phyloP scores from a whole-genome alignment of 2,888 invertebrate genomes.

The Eulithis testata region DNA sequence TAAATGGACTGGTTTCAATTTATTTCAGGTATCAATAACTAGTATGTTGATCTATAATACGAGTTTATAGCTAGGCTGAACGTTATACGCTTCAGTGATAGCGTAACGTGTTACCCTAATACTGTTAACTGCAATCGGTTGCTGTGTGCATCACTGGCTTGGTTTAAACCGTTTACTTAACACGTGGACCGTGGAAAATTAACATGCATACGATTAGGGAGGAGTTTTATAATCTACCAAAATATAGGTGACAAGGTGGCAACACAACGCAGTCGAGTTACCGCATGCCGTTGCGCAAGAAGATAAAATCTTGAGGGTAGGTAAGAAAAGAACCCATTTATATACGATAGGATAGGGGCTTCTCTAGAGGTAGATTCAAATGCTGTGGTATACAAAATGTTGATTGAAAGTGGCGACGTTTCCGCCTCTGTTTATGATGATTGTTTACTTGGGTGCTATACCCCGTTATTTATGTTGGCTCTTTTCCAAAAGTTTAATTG shows the following conservation, averaged over 20 bases:
- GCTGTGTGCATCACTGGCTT: conserved; percentile 13
- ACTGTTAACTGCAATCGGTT: conserved; percentile 21
- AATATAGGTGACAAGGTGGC: too few relatives aligned
- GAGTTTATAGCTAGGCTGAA: neutral
- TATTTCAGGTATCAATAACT: neutral
- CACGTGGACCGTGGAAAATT: neutral
- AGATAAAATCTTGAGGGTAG: too few relatives aligned
- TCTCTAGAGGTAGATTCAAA: too few relatives aligned
- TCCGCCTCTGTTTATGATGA: too few relatives aligned
- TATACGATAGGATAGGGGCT: too few relatives aligned
- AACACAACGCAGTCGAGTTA: too few relatives aligned
- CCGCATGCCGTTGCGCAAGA: too few relatives aligned
- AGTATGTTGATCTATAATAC: conserved; percentile 1
- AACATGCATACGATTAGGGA: neutral
- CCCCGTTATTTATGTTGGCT: neutral
- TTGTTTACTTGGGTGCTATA: neutral
- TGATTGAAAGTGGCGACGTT: too few relatives aligned
- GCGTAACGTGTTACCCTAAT: conserved; percentile 16
- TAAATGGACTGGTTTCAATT: neutral
- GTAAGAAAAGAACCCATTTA: too few relatives aligned
- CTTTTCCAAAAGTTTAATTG: conserved; percentile 38
- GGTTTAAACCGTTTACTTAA: conserved; percentile 12
- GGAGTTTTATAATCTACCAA: neutral
- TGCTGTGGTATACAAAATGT: too few relatives aligned
- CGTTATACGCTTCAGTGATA: conserved; percentile 13